phyloP scores from a whole-genome alignment of 2,888 invertebrate species.

The Aquatica leii region DNA sequence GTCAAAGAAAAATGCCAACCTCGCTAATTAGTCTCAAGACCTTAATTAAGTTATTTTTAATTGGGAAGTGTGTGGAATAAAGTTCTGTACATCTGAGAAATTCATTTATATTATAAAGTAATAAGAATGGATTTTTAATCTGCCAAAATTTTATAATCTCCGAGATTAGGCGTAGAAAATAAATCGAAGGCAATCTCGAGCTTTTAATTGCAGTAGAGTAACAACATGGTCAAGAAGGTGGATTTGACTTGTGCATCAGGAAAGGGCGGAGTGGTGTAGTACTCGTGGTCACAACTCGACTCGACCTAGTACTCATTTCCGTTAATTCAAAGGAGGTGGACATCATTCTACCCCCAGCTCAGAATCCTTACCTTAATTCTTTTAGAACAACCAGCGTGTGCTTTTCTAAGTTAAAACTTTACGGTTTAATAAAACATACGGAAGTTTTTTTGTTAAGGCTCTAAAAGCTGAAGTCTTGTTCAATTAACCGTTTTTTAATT shows the following conservation, averaged over 20 bases:
- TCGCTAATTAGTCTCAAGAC: constrained; percentile 72
- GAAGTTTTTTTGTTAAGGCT: constrained; percentile 19
- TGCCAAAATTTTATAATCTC: constrained; percentile 7
- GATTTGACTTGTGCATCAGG: constrained; percentile 24
- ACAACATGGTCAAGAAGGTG: constrained; percentile 23
- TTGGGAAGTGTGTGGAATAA: constrained; percentile 60
- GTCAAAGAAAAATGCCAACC: constrained; percentile 43
- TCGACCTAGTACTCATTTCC: constrained; percentile 45
- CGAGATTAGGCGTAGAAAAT: constrained; percentile 5
- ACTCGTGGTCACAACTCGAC: constrained; percentile 34
- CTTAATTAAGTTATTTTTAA: constrained; percentile 74
- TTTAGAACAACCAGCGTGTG: no score
- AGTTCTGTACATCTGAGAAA: constrained; percentile 11
- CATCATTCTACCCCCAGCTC: constrained; percentile 1
- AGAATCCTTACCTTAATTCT: no score
- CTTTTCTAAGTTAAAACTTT: no score
- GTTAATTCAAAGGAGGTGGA: constrained; percentile 34
- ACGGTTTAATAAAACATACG: no score
- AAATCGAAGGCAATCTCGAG: constrained; percentile 11
- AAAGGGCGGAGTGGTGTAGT: constrained; percentile 37
- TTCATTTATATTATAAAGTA: constrained; percentile 1
- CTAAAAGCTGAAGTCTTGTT: constrained; percentile 19
- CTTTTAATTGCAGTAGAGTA: constrained; percentile 18
- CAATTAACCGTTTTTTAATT: constrained; percentile 33
- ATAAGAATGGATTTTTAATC: constrained; percentile 12